phyloP scores from a whole-genome alignment of 2,888 invertebrate genomes.

The Aspidiotus destructor region DNA sequence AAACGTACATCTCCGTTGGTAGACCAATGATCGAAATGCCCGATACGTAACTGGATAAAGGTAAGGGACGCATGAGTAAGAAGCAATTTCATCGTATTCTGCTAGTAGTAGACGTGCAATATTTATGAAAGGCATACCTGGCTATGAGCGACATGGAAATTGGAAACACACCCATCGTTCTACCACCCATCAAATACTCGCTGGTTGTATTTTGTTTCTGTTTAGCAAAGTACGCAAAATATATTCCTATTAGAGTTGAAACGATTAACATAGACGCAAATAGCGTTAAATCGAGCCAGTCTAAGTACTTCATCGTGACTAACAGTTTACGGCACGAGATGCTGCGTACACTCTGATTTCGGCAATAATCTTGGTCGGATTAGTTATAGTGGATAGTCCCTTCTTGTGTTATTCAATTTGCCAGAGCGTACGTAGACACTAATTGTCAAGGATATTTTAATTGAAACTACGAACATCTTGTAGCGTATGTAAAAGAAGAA shows the following conservation, averaged over 20 bases:
- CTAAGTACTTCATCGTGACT: slow-evolving; percentile 27
- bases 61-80: not conserved
- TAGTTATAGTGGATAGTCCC: no score
- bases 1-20: slow-evolving; percentile 67
- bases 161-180: slow-evolving; percentile 67
- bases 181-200: slow-evolving; percentile 65
- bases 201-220: slow-evolving; percentile 59
- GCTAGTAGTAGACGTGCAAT: not conserved
- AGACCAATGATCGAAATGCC: slow-evolving; percentile 62
- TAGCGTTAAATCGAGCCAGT: slow-evolving; percentile 25
- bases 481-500: no score
- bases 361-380: no score
- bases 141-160: slow-evolving; percentile 68
- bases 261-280: slow-evolving; percentile 27
- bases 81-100: not conserved
- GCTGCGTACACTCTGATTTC: no score
- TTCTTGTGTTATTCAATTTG: no score
- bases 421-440: no score
- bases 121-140: slow-evolving; percentile 47
- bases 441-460: no score
- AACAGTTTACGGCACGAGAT: no score
- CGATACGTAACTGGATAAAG: slow-evolving; percentile 55
- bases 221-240: slow-evolving; percentile 43
- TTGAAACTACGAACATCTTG: no score
- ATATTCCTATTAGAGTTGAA: slow-evolving; percentile 27